Base-by-base conservation (phyloP, 2,888 invertebrate genomes). In the Meliscaeva auricollis region DNA sequence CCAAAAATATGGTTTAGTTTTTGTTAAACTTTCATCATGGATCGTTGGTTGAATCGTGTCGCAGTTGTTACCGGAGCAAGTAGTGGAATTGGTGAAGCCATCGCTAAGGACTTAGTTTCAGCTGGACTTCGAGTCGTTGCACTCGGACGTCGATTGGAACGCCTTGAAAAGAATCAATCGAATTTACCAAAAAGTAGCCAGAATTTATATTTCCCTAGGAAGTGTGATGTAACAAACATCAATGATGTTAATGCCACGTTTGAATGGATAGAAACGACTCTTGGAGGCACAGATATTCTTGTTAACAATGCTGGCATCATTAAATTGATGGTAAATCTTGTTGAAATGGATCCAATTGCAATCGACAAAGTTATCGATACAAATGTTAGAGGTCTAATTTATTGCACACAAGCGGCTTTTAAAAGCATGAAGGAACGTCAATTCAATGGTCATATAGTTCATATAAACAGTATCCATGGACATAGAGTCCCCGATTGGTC, bases 51-150 rank as follows among this genome's bases (percentile, higher is more conserved):
- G 3, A 94, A 94, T 77, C 93, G 94, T 88, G 93, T 94, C 0
- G 95, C 94, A 0, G 93, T 95, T 13, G 94, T 95, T 60, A 95
- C 94, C 0, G 95, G 95, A n/a, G 94, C 94, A 15, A 94, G 94
- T 89, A 92, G 93, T 0, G 95, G 95, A 2, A 94, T 95, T 80
- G 95, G 94, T 5, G 93, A 93, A 1, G 93, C 93, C 1, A 92
- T 93, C 58, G 91, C 91, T n/a, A 90, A 90, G 56, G 89, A 92
- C 7, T 89, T 94, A 22, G 92, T 93, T 0, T 89, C 91, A 62
- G 91, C 92, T 8, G 94, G 94, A 3, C 88, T 94, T 66, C 92
- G 92, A 56, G 94, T 95, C 0, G 92, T 94, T 1, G 94, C 93
- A 0, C 90, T 94, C 60, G 94, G 94, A 0, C 89, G 91, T 0